Conservation (phyloP, 1,140 invertebrate species). For the Megalopta genalis region DNA sequence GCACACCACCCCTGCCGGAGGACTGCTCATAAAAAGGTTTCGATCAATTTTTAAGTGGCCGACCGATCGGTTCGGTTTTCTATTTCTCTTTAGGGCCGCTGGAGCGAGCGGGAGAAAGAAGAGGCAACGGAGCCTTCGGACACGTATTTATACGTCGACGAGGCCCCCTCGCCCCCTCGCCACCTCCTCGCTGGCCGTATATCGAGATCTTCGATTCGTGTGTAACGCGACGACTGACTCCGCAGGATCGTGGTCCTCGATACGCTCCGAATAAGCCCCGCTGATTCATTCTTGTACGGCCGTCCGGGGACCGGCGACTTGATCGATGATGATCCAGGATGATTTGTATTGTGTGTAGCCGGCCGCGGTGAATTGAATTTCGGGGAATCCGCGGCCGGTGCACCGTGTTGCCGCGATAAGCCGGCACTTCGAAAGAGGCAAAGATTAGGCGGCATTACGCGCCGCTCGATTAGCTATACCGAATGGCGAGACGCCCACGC, state of each 20-base stretch:
- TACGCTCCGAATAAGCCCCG: constrained; percentile 56
- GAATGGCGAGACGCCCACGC: constrained; percentile 1
- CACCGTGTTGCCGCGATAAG: constrained; percentile 9
- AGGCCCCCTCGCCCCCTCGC: constrained; percentile 1
- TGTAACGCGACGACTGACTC: constrained; percentile 44
- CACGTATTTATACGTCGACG: constrained; percentile 28
- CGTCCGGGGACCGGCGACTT: constrained; percentile 55
- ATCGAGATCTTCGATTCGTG: constrained; percentile 44
- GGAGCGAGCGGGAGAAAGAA: no score
- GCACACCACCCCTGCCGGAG: constrained; percentile 45
- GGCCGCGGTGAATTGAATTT: constrained; percentile 56
- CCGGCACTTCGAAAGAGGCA: constrained; percentile 19
- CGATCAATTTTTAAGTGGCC: constrained; percentile 66
- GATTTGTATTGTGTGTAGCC: constrained; percentile 54
- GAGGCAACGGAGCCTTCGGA: background rate
- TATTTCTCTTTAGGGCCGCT: constrained; percentile 26
- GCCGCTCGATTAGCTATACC: constrained; percentile 46
- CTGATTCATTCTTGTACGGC: constrained; percentile 61
- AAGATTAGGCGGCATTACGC: constrained; percentile 47
- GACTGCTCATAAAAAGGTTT: constrained; percentile 55
- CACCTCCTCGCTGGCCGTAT: background rate
- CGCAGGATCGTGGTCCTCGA: constrained; percentile 38
- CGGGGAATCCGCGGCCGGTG: constrained; percentile 43
- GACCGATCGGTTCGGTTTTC: constrained; percentile 17
- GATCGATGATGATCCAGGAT: constrained; percentile 63